Conservation (phyloP, 1,140 invertebrate species). For the Drosophila tropicalis region DNA sequence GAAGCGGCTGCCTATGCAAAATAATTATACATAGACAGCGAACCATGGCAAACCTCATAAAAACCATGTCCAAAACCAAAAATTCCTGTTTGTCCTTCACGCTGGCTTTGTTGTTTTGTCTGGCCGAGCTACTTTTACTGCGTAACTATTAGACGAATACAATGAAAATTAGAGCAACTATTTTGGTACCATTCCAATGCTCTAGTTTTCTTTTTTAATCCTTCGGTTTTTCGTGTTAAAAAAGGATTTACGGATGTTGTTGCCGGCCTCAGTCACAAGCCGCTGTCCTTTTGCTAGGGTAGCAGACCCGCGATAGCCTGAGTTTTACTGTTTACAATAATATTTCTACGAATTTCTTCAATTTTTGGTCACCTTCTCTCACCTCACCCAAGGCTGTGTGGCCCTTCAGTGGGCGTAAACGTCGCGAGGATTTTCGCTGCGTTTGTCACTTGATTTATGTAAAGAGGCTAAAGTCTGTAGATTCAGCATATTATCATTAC, state of each 20-base stretch:
- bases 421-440: conserved; percentile 8
- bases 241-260: conserved; percentile 75
- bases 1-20: conserved; percentile 21
- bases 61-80: conserved; percentile 30
- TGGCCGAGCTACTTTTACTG: conserved; percentile 59
- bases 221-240: conserved; percentile 78
- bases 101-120: conserved; percentile 62
- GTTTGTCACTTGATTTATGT: conserved; percentile 47
- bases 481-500: not conserved
- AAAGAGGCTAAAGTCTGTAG: not conserved
- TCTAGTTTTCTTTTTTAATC: conserved; percentile 81
- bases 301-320: not conserved
- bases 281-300: no score
- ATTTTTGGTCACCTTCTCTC: conserved; percentile 22
- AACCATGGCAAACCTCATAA: conserved; percentile 10
- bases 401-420: conserved; percentile 38
- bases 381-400: conserved; percentile 7
- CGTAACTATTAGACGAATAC: conserved; percentile 64
- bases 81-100: conserved; percentile 55
- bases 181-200: conserved; percentile 45
- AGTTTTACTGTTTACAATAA: conserved; percentile 58
- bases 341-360: conserved; percentile 56
- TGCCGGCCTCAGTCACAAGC: not conserved
- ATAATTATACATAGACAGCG: conserved; percentile 33
- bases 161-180: conserved; percentile 80